These are phyloP conservation scores for Hypomecis atomaria DNA, from an alignment of 2,888 invertebrate genomes.

Conservation along the genomic window DNA sequence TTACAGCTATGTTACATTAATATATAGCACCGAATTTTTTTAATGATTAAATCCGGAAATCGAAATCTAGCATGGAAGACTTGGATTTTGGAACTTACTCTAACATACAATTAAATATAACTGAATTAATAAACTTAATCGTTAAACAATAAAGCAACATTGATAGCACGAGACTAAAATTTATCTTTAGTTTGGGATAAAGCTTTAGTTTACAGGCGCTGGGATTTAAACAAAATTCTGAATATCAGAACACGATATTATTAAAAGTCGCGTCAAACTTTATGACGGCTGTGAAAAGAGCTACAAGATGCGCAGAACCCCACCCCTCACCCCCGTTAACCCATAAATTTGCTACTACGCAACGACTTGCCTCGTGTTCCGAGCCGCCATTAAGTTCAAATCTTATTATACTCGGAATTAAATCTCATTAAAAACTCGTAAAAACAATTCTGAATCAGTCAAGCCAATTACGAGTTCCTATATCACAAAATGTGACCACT, in stretches of 20 bases:
- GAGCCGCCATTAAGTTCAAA: too few relatives aligned
- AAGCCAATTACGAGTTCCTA: too few relatives aligned
- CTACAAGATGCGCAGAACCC: too few relatives aligned
- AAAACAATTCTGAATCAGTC: too few relatives aligned
- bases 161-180: conserved; percentile 23
- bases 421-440: too few relatives aligned
- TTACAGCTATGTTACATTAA: neutral
- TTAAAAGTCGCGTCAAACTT: neutral
- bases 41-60: neutral
- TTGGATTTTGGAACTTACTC: conserved; percentile 14
- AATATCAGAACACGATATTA: conserved; percentile 5
- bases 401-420: too few relatives aligned
- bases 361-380: too few relatives aligned
- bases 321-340: too few relatives aligned
- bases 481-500: too few relatives aligned
- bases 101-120: conserved; percentile 6
- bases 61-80: conserved; percentile 21
- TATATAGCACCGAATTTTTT: neutral
- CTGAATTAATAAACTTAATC: conserved; percentile 11
- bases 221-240: conserved; percentile 20
- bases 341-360: too few relatives aligned
- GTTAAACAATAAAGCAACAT: conserved; percentile 32
- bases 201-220: conserved; percentile 45
- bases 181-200: conserved; percentile 49
- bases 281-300: too few relatives aligned